Conservation (phyloP, 2,888 invertebrate species). For the Drosophila rellima region DNA sequence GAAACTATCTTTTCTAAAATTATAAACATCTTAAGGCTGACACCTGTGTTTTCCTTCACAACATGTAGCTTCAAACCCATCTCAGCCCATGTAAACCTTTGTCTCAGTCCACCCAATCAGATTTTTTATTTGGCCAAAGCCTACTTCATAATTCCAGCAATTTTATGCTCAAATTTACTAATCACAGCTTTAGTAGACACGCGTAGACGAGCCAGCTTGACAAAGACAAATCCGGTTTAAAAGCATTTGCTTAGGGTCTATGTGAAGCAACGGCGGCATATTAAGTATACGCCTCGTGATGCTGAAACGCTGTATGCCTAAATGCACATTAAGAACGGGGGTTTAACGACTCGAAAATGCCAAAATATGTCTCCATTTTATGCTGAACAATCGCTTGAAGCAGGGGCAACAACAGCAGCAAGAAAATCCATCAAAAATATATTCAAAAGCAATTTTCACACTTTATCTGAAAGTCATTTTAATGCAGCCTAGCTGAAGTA, state of each 20-base stretch:
- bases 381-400: not conserved
- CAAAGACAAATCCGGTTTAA: conserved; percentile 29
- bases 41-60: not conserved
- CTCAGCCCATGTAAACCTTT: not conserved
- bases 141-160: conserved; percentile 24
- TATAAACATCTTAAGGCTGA: not conserved
- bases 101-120: not conserved
- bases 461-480: conserved; percentile 71
- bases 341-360: conserved; percentile 58
- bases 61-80: not conserved
- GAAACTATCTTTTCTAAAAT: not conserved
- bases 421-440: conserved; percentile 53
- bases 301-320: conserved; percentile 6
- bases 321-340: conserved; percentile 25
- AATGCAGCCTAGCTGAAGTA: conserved; percentile 40
- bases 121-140: conserved; percentile 1
- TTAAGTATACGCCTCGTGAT: conserved; percentile 39
- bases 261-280: conserved; percentile 14
- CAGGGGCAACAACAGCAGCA: conserved; percentile 15
- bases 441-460: conserved; percentile 70
- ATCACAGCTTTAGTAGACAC: conserved; percentile 22
- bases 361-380: conserved; percentile 61
- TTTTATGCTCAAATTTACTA: conserved; percentile 23
- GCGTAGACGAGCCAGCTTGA: conserved; percentile 16
- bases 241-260: conserved; percentile 27